phyloP scores from a whole-genome alignment of 2,797 vertebrate genomes.

The Peromyscus eremicus region DNA sequence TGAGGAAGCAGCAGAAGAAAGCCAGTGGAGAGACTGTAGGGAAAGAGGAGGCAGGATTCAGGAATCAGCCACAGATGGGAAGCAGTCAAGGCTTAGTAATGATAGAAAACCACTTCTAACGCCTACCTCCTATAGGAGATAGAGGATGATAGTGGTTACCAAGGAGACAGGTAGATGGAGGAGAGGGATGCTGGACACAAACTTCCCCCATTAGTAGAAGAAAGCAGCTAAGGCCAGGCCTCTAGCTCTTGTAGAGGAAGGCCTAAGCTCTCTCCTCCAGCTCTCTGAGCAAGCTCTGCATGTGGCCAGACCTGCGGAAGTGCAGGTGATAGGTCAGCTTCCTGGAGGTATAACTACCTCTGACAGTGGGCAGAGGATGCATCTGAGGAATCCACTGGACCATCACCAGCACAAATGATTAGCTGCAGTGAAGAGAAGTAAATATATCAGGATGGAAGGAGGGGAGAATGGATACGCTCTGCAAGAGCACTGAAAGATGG shows the following conservation, averaged over 20 bases:
- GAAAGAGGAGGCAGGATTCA: not conserved
- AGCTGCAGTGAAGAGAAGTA: not conserved
- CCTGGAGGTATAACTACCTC: not conserved
- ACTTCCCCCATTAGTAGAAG: not conserved
- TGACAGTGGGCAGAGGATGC: not conserved
- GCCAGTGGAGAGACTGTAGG: not conserved
- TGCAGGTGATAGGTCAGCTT: not conserved
- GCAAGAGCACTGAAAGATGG: not conserved
- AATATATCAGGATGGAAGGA: not conserved
- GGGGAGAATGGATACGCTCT: not conserved
- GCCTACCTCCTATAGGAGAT: not conserved
- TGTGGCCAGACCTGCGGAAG: not conserved
- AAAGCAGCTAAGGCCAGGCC: not conserved
- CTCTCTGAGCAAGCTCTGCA: not conserved
- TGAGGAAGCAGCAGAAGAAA: slow-evolving; percentile 6
- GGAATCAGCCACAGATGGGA: not conserved
- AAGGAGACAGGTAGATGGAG: not conserved
- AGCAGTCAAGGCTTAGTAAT: not conserved
- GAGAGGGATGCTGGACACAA: not conserved
- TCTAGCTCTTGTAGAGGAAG: not conserved
- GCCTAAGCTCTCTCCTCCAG: not conserved
- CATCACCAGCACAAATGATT: not conserved
- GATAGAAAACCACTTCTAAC: not conserved
- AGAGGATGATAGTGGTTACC: not conserved
- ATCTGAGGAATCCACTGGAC: not conserved